Base-by-base conservation (phyloP, 2,888 invertebrate genomes). In the Steinernema carpocapsae region DNA sequence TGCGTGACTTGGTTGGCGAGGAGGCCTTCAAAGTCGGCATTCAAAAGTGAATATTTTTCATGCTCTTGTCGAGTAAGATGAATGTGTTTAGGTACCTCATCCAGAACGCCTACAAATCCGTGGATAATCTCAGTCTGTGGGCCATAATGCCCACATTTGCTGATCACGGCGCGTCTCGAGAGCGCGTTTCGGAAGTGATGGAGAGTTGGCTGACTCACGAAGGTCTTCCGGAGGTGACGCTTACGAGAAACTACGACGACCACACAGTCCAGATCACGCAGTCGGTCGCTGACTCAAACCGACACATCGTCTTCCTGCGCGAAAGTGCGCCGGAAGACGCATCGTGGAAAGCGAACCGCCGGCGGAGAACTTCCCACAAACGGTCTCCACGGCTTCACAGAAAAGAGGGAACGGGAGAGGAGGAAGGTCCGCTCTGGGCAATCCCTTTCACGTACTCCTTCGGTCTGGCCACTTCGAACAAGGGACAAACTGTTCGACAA, bases 401-500 rank as follows among this genome's bases (percentile, higher is more conserved):
- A 64, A 64, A 17, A 29, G 32, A 12, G 2, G 32, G 29, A 17
- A 72, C 75, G 70, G 78, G 75, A 0, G 74, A 75, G 10, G 76
- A 74, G 6, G 79, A 80, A 2, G 76, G 78, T n/a, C 80, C 81
- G 56, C 74, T 82, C 3, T 86, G 86, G 86, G 80, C 80, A n/a
- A 85, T 86, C 70, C 86, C 86, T 4, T 82, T 86, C 74, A 80
- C 83, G 56, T 86, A 86, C 75, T 78, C 81, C 77, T 86, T 86
- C 74, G 86, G 86, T 59, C 82, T 82, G 2, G 74, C 82, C 22
- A 82, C 79, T 48, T 84, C 83, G 1, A 78, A 78, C 0, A 79
- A 80, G 46, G 86, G 86, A 26, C 86, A 86, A 76, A 85, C 83
- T 19, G 78, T 84, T 19, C 76, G 86, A 12, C 85, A 86, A 71